Evolutionary conservation across 2,113 vertebrate species (phyloP).

Genomic region (Peromyscus leucopus): DNA sequence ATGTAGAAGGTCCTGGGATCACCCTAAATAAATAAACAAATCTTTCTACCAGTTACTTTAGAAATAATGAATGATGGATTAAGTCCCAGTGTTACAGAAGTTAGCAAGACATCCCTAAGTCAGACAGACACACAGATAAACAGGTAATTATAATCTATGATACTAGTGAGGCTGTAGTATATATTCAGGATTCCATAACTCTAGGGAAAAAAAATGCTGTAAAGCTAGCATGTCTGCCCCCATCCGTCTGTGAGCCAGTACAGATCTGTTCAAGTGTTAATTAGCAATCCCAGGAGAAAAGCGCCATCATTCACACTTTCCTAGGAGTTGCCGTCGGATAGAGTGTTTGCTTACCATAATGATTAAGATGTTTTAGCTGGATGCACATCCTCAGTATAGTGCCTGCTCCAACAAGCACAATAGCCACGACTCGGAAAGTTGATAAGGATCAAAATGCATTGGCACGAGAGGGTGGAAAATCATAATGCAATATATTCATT

Average conservation of each 20-base stretch:
- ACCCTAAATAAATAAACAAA: neutral
- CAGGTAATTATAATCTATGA: neutral
- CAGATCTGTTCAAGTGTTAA: conserved; percentile 50
- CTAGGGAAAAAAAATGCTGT: conserved; percentile 44
- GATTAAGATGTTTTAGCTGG: neutral
- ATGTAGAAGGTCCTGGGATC: neutral
- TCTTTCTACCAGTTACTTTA: conserved; percentile 43
- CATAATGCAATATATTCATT: neutral
- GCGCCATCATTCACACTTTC: neutral
- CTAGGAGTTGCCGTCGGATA: conserved; percentile 17
- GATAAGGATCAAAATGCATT: neutral
- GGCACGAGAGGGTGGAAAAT: neutral
- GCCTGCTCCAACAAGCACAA: neutral
- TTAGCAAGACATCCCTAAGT: conserved; percentile 37
- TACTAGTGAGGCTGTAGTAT: conserved; percentile 22
- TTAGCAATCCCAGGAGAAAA: conserved; percentile 50
- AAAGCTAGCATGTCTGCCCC: conserved; percentile 39
- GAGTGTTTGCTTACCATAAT: neutral
- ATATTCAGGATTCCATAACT: conserved; percentile 36
- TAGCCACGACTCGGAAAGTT: neutral
- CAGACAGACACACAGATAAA: conserved; percentile 16
- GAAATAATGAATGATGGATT: conserved; percentile 30
- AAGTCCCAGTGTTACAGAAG: neutral
- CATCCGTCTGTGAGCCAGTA: conserved; percentile 10
- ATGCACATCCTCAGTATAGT: neutral